Percentiles rank a stretch among this genome's conserved stretches.
Evolutionary conservation across 2,888 invertebrate genomes (phyloP).

Genomic region (Thera britannica): DNA sequence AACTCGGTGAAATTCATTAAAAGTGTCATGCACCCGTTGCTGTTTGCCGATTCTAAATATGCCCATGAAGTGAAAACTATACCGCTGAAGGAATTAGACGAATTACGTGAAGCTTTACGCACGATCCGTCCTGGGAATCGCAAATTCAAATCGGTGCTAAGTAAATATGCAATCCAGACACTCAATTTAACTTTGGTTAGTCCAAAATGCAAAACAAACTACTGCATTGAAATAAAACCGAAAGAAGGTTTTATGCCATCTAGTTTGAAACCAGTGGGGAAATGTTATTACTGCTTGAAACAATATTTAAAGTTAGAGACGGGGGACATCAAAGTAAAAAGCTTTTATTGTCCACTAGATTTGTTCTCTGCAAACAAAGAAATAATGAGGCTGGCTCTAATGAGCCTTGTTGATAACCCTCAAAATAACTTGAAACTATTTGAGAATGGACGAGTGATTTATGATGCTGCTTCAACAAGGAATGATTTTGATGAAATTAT

Average conservation of each 20-base stretch:
- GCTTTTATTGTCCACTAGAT: constrained; percentile 89
- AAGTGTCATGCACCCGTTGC: constrained; percentile 65
- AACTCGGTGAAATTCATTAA: constrained; percentile 67
- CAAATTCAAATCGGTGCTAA: constrained; percentile 68
- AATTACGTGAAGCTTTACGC: constrained; percentile 58
- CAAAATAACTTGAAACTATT: constrained; percentile 88
- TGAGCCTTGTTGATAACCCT: constrained; percentile 80
- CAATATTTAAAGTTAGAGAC: constrained; percentile 83
- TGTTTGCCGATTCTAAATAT: constrained; percentile 50
- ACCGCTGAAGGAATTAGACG: constrained; percentile 56
- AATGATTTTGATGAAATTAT: constrained; percentile 51
- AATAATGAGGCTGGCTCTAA: constrained; percentile 83
- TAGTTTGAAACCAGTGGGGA: constrained; percentile 60
- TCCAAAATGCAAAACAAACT: constrained; percentile 58
- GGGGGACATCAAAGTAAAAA: constrained; percentile 77
- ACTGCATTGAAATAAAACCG: constrained; percentile 87
- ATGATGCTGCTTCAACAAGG: constrained; percentile 54
- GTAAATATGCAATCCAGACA: constrained; percentile 75
- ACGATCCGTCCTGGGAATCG: constrained; percentile 68
- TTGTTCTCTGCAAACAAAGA: constrained; percentile 86
- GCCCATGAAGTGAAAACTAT: constrained; percentile 67
- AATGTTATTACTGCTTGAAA: constrained; percentile 85
- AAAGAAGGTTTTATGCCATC: constrained; percentile 86
- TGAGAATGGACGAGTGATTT: constrained; percentile 65
- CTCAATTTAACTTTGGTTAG: constrained; percentile 69